Evolutionary conservation across 2,888 invertebrate genomes (phyloP), one percentile per base, ranked within the genome.

Genomic region (Actias luna): DNA sequence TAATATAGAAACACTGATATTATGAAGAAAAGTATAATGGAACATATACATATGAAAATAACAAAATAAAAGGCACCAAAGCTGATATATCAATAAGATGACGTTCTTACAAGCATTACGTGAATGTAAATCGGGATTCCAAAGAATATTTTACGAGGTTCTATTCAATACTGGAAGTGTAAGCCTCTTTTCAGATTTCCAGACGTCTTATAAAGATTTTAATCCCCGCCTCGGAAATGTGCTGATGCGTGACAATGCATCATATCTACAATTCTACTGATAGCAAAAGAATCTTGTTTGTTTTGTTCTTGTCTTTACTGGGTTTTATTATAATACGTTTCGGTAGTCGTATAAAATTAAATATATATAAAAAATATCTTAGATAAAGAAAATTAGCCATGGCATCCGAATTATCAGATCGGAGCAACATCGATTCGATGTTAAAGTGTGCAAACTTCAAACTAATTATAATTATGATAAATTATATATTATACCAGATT

Each of bases 131-230:
- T 74, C 70, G 75, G 76, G 79, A 80, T 77, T 78, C 73, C 64
- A 63, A 66, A 77, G 79, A 80, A 83, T 83, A 77, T 79, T 82
- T 81, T 81, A 81, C 77, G 79, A 79, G 77, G 69, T 76, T 78
- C 79, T 79, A 79, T 85, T 84, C 76, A 82, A 78, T 75, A 75
- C 73, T 66, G 74, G 75, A 76, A 77, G 78, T 77, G 74, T 85
- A 85, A 87, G 82, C 83, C 77, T 82, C 85, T 86, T 86, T 84
- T 74, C 76, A 82, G 84, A 84, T 83, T 83, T 77, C 71, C 77
- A 79, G 77, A 73, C 78, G 75, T 79, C 77, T 82, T 80, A 79
- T 80, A 79, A 82, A 82, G 74, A 80, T 71, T 80, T 79, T 82
- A 85, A 87, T 83, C 80, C 77, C 57, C 75, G 72, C 72, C 70